These are phyloP conservation scores for Psittacula echo DNA, from an alignment of 2,797 vertebrate species.

Conservation along the genomic window DNA sequence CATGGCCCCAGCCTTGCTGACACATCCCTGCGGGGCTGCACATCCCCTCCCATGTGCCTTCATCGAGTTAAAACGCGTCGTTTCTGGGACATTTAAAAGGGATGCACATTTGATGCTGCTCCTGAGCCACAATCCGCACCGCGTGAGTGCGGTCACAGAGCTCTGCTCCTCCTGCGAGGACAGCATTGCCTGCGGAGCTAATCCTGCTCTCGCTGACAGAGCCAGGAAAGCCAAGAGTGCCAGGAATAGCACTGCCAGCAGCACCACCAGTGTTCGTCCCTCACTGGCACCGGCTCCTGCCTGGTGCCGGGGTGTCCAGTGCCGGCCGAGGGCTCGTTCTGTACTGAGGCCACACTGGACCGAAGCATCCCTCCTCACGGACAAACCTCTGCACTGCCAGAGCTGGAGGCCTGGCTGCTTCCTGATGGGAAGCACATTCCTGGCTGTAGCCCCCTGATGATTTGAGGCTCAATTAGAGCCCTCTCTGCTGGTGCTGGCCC, in stretches of 20 bases:
- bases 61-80: neutral
- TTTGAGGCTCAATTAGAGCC: neutral
- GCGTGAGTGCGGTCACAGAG: accelerated
- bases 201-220: neutral
- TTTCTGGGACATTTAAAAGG: neutral
- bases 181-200: accelerated
- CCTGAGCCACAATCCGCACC: neutral
- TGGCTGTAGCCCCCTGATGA: neutral
- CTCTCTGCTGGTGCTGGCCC: neutral
- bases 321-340: accelerated
- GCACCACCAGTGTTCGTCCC: accelerated
- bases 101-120: neutral
- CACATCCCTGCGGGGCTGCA: neutral
- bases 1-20: neutral
- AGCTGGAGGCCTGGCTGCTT: neutral
- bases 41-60: neutral
- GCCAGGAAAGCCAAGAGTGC: neutral
- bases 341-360: accelerated
- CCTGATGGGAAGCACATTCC: neutral
- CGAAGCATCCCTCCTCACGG: accelerated
- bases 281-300: neutral
- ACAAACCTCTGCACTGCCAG: neutral
- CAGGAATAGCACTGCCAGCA: neutral
- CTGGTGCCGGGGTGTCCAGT: neutral
- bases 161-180: neutral